These are phyloP conservation scores for Melanotaenia boesemani DNA, from an alignment of 2,797 vertebrate species.

Conservation along the genomic window DNA sequence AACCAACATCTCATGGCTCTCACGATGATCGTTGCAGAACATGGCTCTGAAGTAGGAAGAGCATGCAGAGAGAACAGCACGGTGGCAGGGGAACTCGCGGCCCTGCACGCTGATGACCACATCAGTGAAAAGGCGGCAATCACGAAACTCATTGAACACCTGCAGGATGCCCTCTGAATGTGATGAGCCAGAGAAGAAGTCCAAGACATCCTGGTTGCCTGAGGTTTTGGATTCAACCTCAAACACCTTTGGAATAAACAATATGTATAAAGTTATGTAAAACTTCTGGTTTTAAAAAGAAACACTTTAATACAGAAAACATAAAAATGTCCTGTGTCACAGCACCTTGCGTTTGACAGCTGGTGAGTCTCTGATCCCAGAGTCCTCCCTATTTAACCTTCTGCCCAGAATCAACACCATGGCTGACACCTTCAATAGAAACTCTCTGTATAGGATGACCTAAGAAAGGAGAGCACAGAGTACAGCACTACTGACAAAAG, in stretches of 20 bases:
- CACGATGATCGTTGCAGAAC: conserved; percentile 98
- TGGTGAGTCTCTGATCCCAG: conserved; percentile 92
- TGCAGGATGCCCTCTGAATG: conserved; percentile 96
- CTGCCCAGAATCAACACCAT: conserved; percentile 99
- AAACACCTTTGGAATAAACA: conserved; percentile 83
- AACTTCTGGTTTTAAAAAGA: neutral
- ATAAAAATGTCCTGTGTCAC: neutral
- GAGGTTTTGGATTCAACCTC: conserved; percentile 93
- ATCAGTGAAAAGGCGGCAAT: conserved; percentile 95
- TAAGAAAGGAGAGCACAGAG: conserved; percentile 35
- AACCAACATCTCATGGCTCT: conserved; percentile 97
- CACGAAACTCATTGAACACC: conserved; percentile 97
- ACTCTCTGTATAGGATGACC: conserved; percentile 39
- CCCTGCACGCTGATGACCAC: conserved; percentile 98
- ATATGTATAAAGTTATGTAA: neutral
- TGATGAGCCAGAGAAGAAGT: conserved; percentile 93
- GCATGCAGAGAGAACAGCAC: conserved; percentile 95
- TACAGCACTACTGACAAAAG: neutral
- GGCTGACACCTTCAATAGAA: conserved; percentile 77
- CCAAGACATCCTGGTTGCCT: conserved; percentile 90
- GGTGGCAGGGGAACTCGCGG: conserved; percentile 96
- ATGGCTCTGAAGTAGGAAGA: conserved; percentile 98
- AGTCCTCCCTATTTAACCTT: conserved; percentile 94
- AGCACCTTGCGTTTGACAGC: conserved; percentile 93
- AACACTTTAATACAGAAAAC: conserved; percentile 4